phyloP scores from a whole-genome alignment of 2,888 invertebrate genomes.

The Lepidochrysops patricia region DNA sequence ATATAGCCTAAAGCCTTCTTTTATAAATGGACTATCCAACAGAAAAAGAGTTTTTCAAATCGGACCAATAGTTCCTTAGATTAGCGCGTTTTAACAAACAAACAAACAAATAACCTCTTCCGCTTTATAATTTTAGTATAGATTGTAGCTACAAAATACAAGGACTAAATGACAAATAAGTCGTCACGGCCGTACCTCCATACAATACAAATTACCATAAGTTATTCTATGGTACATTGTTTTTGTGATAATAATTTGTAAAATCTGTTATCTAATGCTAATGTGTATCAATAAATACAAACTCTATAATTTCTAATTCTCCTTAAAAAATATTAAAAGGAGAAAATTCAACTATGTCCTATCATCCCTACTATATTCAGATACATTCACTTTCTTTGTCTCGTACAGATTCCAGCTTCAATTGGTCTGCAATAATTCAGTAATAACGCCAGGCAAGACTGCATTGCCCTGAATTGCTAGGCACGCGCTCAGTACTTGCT shows the following conservation, averaged over 20 bases:
- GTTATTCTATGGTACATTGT: constrained; percentile 3
- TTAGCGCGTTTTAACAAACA: too few relatives aligned
- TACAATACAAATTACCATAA: constrained; percentile 11
- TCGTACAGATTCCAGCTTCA: neutral
- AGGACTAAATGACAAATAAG: neutral
- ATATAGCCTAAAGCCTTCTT: too few relatives aligned
- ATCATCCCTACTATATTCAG: neutral
- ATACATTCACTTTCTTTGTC: neutral
- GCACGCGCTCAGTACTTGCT: constrained; percentile 29
- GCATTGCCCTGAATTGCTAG: constrained; percentile 49
- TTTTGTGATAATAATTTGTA: neutral
- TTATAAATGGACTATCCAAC: too few relatives aligned
- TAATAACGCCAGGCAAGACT: constrained; percentile 13
- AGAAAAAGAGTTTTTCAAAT: too few relatives aligned
- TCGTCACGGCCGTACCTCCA: neutral
- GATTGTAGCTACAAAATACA: too few relatives aligned
- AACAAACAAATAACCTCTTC: too few relatives aligned
- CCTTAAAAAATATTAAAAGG: neutral
- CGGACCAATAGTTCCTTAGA: too few relatives aligned
- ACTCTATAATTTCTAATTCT: too few relatives aligned
- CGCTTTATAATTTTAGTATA: too few relatives aligned
- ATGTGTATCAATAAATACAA: too few relatives aligned
- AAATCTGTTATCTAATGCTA: neutral
- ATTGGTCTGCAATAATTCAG: neutral
- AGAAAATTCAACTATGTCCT: too few relatives aligned